Evolutionary conservation across 2,113 vertebrate species (phyloP), one percentile per base, ranked within the genome.

Genomic region (Esox niger): DNA sequence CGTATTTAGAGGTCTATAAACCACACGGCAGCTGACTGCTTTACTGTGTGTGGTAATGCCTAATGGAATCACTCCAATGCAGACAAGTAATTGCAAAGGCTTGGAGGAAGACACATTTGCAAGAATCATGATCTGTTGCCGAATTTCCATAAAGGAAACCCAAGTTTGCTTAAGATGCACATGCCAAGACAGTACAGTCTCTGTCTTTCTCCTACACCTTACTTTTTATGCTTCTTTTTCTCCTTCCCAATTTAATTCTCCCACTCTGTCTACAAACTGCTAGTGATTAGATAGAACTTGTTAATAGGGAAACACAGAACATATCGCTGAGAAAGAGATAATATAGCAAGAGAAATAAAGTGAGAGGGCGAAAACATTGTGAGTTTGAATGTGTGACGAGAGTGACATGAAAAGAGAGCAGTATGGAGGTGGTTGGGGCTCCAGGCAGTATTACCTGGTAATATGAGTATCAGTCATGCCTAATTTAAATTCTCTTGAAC

Each of bases 1-100:
- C 60, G 68, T 79, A 77, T 81, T 79, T 78, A 75, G 70, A 71
- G 57, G 58, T 26, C 20, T 33, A 75, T 78, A 82, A 73, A 84
- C 64, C 72, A 79, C 33, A 31, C 49, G 30, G 27, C 62, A 62
- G 61, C 57, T 70, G 77, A 73, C 68, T 49, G 64, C 55, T 81
- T 77, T 78, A 81, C 70, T 68, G 66, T 66, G 68, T 68, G 68
- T 62, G 38, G 38, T 69, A 62, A 75, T 69, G 58, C 46, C 64
- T 74, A 77, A 75, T 65, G 66, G 73, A 75, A 77, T 64, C 61
- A 60, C 63, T 69, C 62, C 52, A 47, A 31, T n/a, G 38, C 13
- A 62, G 49, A 68, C 59, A 58, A 64, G 65, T 70, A 43, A 43
- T 43, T 43, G 38, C 13, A n/a, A n/a, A 52, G 47, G 47, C 20